phyloP scores from a whole-genome alignment of 1,140 invertebrate genomes.

The Trinorchestia longiramus region DNA sequence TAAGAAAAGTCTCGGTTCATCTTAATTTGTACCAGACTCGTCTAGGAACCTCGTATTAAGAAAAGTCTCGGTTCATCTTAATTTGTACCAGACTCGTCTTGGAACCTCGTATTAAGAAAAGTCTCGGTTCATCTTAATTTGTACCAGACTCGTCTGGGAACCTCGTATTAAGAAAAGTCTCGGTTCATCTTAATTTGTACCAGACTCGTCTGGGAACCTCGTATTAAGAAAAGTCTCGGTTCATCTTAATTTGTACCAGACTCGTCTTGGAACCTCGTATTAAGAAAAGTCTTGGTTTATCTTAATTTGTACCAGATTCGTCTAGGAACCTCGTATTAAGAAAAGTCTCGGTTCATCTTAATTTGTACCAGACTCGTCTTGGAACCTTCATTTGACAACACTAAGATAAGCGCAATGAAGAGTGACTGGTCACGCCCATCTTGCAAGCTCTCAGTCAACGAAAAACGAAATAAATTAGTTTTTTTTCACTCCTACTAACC shows the following conservation, averaged over 20 bases:
- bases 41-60: too few relatives aligned
- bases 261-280: too few relatives aligned
- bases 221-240: background rate
- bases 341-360: background rate
- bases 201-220: background rate
- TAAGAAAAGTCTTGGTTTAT: background rate
- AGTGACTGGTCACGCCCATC: background rate
- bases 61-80: background rate
- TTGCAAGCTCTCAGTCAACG: background rate
- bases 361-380: background rate
- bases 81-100: background rate
- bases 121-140: background rate
- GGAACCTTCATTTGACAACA: background rate
- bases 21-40: background rate
- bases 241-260: background rate
- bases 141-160: background rate
- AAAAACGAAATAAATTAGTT: background rate
- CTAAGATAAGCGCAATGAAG: background rate
- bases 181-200: background rate
- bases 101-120: background rate
- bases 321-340: too few relatives aligned
- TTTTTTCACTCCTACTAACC: background rate
- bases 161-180: background rate
- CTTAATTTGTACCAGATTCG: background rate
- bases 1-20: background rate